These are phyloP conservation scores for Paraplagusia blochii DNA, from an alignment of 2,113 vertebrate genomes.

Conservation along the genomic window DNA sequence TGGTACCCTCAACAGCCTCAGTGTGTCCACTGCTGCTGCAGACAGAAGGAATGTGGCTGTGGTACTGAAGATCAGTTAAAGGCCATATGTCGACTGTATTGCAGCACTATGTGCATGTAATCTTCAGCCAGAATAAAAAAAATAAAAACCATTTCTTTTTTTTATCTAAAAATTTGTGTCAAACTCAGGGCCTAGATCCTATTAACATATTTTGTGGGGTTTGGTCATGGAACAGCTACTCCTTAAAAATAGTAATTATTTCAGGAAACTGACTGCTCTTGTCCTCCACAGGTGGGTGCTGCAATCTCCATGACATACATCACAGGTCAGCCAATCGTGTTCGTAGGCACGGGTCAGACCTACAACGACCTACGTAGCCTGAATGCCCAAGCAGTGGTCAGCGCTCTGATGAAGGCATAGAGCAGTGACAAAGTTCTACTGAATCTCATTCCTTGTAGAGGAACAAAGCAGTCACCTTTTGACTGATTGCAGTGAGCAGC, in stretches of 20 bases:
- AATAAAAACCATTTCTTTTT: too few species aligned
- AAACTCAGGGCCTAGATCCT: too few species aligned
- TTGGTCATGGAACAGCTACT: too few species aligned
- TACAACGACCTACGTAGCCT: slow-evolving; percentile 98
- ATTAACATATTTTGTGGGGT: too few species aligned
- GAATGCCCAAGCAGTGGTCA: slow-evolving; percentile 93
- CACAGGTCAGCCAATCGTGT: slow-evolving; percentile 97
- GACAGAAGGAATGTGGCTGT: background rate
- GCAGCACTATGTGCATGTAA: too few species aligned
- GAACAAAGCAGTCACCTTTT: slow-evolving; percentile 23
- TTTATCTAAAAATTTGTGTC: too few species aligned
- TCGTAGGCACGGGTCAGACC: slow-evolving; percentile 96
- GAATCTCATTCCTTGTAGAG: slow-evolving; percentile 12
- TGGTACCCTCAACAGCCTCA: background rate
- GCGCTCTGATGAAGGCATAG: slow-evolving; percentile 97
- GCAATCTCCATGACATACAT: slow-evolving; percentile 99
- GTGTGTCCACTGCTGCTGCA: background rate
- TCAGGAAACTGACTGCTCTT: slow-evolving; percentile 1
- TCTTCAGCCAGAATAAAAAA: too few species aligned
- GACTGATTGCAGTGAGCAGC: slow-evolving; percentile 36
- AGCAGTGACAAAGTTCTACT: slow-evolving; percentile 43
- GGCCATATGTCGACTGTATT: too few species aligned
- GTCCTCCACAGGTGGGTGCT: slow-evolving; percentile 84
- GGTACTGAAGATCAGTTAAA: too few species aligned
- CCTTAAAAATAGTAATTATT: slow-evolving; percentile 1